These are phyloP conservation scores for Drosophila virilis DNA, from an alignment of 1,140 invertebrate species.

Conservation along the genomic window DNA sequence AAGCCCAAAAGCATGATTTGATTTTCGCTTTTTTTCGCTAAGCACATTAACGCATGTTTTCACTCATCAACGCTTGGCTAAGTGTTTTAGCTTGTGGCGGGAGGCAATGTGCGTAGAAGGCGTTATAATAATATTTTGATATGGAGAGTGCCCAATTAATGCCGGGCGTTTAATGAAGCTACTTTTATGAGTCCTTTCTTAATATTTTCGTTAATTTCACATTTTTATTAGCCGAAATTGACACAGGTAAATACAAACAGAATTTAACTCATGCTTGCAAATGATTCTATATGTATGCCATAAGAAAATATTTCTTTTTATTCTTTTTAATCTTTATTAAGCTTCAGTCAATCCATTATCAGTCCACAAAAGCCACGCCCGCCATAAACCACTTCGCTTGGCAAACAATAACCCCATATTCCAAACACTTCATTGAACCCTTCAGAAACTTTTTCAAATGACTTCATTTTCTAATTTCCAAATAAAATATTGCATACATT, in stretches of 20 bases:
- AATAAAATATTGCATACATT: conserved; percentile 69
- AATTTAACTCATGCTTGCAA: too few species aligned
- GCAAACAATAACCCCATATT: conserved; percentile 27
- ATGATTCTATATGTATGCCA: too few species aligned
- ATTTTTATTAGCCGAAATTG: too few species aligned
- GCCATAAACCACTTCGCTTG: conserved; percentile 42
- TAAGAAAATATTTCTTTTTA: too few species aligned
- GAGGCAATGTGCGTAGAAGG: conserved; percentile 3
- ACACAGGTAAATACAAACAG: too few species aligned
- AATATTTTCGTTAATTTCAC: too few species aligned
- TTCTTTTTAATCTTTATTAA: too few species aligned
- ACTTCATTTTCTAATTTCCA: conserved; percentile 79
- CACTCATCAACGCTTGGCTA: conserved; percentile 73
- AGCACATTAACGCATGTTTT: conserved; percentile 74
- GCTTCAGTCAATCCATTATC: conserved; percentile 17
- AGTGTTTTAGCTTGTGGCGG: conserved; percentile 38
- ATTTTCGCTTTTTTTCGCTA: conserved; percentile 59
- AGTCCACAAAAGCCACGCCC: conserved; percentile 41
- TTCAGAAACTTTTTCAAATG: conserved; percentile 64
- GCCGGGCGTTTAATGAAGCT: too few species aligned
- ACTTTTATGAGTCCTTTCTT: too few species aligned
- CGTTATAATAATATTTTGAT: conserved; percentile 25
- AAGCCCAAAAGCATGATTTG: conserved; percentile 74
- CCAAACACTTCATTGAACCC: conserved; percentile 42
- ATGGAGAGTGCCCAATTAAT: background rate